Evolutionary conservation across 2,888 invertebrate species (phyloP).

Genomic region (Brassicogethes aeneus): DNA sequence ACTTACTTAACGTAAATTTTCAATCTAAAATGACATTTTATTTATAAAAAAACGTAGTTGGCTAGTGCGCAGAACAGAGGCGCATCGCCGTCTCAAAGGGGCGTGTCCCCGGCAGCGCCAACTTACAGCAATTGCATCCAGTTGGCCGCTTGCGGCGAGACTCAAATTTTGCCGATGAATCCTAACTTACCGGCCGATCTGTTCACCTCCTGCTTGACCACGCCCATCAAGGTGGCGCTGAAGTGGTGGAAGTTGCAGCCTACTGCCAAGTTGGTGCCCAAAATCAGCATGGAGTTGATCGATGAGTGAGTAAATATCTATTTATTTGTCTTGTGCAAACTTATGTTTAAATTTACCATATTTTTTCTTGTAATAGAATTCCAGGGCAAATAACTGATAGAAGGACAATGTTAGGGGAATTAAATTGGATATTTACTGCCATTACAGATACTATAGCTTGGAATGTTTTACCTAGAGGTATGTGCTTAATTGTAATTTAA

Average conservation of each 20-base stretch:
- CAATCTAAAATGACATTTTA: too few species aligned
- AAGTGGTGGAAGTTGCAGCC: conserved; percentile 90
- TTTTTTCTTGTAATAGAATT: too few species aligned
- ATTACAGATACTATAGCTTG: conserved; percentile 99
- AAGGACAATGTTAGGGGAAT: conserved; percentile 94
- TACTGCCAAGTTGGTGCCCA: conserved; percentile 71
- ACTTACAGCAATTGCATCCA: conserved; percentile 90
- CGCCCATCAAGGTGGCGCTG: conserved; percentile 93
- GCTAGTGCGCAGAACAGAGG: conserved; percentile 9
- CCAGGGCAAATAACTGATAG: conserved; percentile 93
- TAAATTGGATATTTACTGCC: conserved; percentile 99
- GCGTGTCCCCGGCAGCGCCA: conserved; percentile 36
- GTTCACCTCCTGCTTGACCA: conserved; percentile 96
- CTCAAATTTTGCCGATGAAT: conserved; percentile 92
- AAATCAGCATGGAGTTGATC: conserved; percentile 73
- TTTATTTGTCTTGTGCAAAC: not conserved
- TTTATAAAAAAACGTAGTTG: too few species aligned
- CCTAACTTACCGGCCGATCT: conserved; percentile 95
- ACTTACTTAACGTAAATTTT: not conserved
- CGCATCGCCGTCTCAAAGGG: conserved; percentile 6
- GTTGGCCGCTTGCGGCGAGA: conserved; percentile 89
- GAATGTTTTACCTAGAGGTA: conserved; percentile 86
- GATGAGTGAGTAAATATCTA: conserved; percentile 61
- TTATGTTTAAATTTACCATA: too few species aligned
- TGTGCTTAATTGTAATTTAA: too few species aligned